Conservation (phyloP, 2,797 vertebrate species). For the Galagoides demidoff region DNA sequence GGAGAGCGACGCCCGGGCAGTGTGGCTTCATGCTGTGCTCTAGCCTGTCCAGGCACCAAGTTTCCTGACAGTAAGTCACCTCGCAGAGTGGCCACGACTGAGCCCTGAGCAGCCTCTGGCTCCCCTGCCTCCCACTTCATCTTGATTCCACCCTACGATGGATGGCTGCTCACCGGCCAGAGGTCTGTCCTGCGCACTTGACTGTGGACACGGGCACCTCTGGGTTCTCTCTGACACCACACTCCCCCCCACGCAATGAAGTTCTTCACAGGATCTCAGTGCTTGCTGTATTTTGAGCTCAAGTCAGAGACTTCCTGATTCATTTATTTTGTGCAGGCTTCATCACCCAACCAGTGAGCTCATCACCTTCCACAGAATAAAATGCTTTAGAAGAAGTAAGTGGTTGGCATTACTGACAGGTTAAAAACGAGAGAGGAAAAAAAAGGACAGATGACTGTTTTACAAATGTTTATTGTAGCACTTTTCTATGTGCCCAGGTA, state of each 20-base stretch:
- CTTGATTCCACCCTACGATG: accelerated
- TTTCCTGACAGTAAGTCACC: background rate
- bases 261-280: accelerated
- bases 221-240: accelerated
- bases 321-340: background rate
- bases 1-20: accelerated
- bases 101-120: background rate
- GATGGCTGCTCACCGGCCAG: accelerated
- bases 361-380: accelerated
- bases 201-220: accelerated
- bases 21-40: accelerated
- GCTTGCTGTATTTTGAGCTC: background rate
- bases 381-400: background rate
- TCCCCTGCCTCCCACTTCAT: accelerated
- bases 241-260: accelerated
- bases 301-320: background rate
- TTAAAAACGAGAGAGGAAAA: background rate
- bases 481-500: background rate
- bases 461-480: accelerated
- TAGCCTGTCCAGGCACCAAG: accelerated
- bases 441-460: no score
- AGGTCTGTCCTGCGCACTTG: accelerated
- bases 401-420: accelerated
- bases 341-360: background rate
- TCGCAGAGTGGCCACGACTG: background rate